Conservation (phyloP, 2,888 invertebrate species). For the Rhagium mordax region DNA sequence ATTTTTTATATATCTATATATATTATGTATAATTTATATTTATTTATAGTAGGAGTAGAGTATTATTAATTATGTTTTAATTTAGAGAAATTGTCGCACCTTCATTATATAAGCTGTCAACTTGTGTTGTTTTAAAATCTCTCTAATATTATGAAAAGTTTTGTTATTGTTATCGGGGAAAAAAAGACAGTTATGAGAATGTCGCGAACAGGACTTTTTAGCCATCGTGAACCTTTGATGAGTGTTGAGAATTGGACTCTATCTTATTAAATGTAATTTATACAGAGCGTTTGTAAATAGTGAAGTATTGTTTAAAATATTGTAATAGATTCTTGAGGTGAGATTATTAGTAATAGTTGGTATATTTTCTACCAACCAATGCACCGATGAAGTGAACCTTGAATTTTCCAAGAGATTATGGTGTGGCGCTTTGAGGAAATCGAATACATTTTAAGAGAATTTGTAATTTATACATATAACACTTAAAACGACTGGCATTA, state of each 20-base stretch:
- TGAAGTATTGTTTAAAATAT: constrained; percentile 33
- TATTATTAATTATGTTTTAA: constrained; percentile 13
- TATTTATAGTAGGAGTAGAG: constrained; percentile 26
- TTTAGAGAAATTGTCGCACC: background rate
- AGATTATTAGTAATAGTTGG: constrained; percentile 25
- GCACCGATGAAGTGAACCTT: constrained; percentile 10
- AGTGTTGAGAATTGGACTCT: constrained; percentile 20
- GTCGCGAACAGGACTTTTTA: background rate
- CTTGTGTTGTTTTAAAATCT: constrained; percentile 20
- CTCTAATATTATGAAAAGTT: constrained; percentile 20
- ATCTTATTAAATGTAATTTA: constrained; percentile 24
- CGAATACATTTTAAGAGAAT: constrained; percentile 13
- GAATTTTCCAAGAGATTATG: constrained; percentile 16
- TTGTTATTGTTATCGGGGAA: constrained; percentile 27
- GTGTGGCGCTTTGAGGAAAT: constrained; percentile 1
- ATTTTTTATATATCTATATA: background rate
- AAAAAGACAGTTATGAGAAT: constrained; percentile 15
- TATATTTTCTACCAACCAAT: constrained; percentile 21
- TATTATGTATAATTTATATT: constrained; percentile 18
- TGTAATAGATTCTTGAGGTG: constrained; percentile 12
- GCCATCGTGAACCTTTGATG: background rate
- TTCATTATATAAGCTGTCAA: constrained; percentile 13
- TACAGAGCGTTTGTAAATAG: constrained; percentile 42
- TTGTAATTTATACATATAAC: background rate
- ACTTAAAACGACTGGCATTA: constrained; percentile 8